Base-by-base conservation (phyloP, 2,888 invertebrate genomes). In the Trachelus troglodyta region DNA sequence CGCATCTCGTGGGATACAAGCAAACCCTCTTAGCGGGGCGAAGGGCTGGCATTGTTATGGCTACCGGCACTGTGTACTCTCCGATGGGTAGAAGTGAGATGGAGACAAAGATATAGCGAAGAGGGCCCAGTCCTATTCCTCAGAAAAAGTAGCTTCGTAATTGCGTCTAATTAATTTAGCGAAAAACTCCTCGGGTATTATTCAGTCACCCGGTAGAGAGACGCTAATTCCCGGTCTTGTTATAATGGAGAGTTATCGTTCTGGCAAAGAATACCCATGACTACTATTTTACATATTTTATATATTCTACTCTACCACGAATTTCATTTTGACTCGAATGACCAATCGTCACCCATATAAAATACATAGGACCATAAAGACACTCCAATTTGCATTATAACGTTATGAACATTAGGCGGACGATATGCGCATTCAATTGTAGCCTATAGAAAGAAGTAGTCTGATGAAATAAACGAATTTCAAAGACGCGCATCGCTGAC, bases 1-100 rank as follows among this genome's bases (percentile, higher is more conserved):
- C 91, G 90, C 90, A 89, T 91, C 91, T 91, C 91, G 79, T 81
- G 91, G 90, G 91, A 91, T 90, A 91, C 91, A 91, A 91, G 91
- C 90, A 91, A 91, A 91, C 91, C 91, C 91, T 91, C 91, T 91
- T 91, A 91, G 88, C 83, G 86, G 85, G 88, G 87, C 83, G 83
- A 56, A 56, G 56, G 56, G 56, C 23, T 56, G 56, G 56, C 9
- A 56, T 1, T 81, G 83, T 82, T 80, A 81, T 79, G 82, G 82
- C 71, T 34, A 71, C 71, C 31, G 31, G 71, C 12, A 71, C 56
- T 23, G 56, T 23, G 56, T 77, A 77, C 81, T 82, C 80, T 80
- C 79, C 81, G 73, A 75, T 79, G 81, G 76, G 76, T 79, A 40
- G 78, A 40, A 73, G 37, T n/a, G 56, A 71, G 73, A 37, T 11